Evolutionary conservation across 2,888 invertebrate genomes (phyloP), one percentile per base, ranked within the genome.

Genomic region (Pseudolycoriella hygida): DNA sequence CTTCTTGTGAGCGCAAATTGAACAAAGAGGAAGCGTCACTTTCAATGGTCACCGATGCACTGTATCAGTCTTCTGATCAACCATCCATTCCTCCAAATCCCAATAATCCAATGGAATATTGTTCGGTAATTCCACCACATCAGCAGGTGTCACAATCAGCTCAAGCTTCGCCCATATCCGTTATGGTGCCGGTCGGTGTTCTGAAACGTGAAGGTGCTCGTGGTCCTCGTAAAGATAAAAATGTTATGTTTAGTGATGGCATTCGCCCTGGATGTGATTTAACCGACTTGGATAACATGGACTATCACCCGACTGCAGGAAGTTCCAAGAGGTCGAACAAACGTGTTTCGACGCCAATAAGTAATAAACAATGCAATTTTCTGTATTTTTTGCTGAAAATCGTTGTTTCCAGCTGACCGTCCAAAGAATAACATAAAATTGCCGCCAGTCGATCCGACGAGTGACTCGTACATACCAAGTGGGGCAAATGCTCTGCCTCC

Each of bases 181-280:
- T 86, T n/a, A 78, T 86, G 72, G 84, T 86, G 34, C 85, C 85
- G 8, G 80, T 81, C n/a, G 82, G 85, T 3, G 86, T 86, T 25
- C 68, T 87, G 2, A 85, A 85, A 58, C 64, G 63, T 46, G 58
- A 59, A 56, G 69, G 70, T 45, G 67, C 66, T 49, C 68, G 70
- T 45, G 59, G 57, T 53, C 55, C 55, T 0, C 67, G 70, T 43
- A 77, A 71, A 55, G 76, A 71, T 53, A 83, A 76, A 67, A 81
- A 75, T 53, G 88, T 88, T 41, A 86, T 87, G 75, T 88, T 88
- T 60, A 86, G 85, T 55, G 88, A 89, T 64, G 88, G 88, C 51
- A 86, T 89, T 57, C 71, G 85, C 47, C 88, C 88, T 32, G 85
- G 88, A 50, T 86, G 86, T 57, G 87, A 88, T 67, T 67, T 87